Base-by-base conservation (phyloP, 2,888 invertebrate genomes). In the Eupithecia dodoneata region DNA sequence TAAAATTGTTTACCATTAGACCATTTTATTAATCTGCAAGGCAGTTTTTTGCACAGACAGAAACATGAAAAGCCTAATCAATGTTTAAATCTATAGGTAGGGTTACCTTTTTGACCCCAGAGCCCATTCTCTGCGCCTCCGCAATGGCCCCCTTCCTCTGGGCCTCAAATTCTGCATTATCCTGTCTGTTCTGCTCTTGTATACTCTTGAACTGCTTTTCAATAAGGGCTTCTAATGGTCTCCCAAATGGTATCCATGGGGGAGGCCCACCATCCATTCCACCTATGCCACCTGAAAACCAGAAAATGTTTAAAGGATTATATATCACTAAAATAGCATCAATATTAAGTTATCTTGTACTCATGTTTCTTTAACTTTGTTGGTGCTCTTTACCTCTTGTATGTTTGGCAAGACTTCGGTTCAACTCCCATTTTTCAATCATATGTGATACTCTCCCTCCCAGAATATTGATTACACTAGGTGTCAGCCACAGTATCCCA, bases 211-310 rank as follows among this genome's bases (percentile, higher is more conserved):
- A 98, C 85, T 96, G 96, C 82, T 96, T 96, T 79, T 97, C 96
- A 65, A 96, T 93, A 6, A 95, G 90, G 73, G 96, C 95, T 83
- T 97, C 94, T 75, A 98, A 96, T 86, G 96, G 97, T 85, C 97
- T 97, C 0, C 99, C 99, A 94, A 99, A 99, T 55, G 98, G 97
- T 84, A 98, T 98, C 98, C 99, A 99, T 63, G 97, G 97, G 66
- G 98, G 98, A 2, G 98, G 98, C 0, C 98, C 98, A 80, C 97
- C 97, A 83, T 97, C 97, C 76, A 96, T 45, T 10, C 67, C 96
- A 9, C 96, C 96, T 75, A 96, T 94, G 55, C 96, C 95, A 73
- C 96, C 95, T 93, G 88, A 30, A 30, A 30, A 30, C 30, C 30
- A 30, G 30, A 30, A 30, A 30, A 30, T 30, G 30, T 30, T 30